A percentile compares a stretch with the other conserved stretches of the same genome.
Conservation (phyloP, 2,113 vertebrate species). For the Erinaceus europaeus region DNA sequence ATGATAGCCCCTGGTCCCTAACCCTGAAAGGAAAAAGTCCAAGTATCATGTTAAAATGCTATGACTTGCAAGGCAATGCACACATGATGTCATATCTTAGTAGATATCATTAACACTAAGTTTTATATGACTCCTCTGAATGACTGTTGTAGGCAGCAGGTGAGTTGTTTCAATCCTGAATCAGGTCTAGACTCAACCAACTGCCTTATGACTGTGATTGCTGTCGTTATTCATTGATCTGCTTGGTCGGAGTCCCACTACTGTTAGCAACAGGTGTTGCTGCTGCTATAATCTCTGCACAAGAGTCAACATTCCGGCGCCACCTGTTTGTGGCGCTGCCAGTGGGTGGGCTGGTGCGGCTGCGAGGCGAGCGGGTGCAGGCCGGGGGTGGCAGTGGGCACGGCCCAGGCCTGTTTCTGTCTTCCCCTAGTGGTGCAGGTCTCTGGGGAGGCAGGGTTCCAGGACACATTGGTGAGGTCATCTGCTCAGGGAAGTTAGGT, state of each 20-base stretch:
- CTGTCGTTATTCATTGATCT: constrained; percentile 73
- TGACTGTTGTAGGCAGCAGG: constrained; percentile 53
- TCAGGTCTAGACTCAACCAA: constrained; percentile 56
- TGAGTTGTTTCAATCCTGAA: constrained; percentile 49
- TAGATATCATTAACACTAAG: constrained; percentile 56
- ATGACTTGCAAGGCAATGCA: not conserved
- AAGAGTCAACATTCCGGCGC: constrained; percentile 61
- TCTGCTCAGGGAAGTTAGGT: too few species aligned
- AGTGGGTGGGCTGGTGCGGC: too few species aligned
- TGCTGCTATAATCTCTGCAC: constrained; percentile 62
- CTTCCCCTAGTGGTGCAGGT: too few species aligned
- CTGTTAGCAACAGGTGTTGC: constrained; percentile 74
- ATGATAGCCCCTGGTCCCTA: too few species aligned
- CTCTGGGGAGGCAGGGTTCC: too few species aligned
- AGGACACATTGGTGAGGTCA: too few species aligned
- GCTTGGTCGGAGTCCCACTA: constrained; percentile 62
- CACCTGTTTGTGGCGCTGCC: constrained; percentile 42
- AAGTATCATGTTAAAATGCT: constrained; percentile 17
- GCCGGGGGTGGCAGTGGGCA: too few species aligned
- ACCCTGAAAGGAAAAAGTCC: too few species aligned
- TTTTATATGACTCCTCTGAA: constrained; percentile 51
- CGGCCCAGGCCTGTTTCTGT: too few species aligned
- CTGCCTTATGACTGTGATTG: constrained; percentile 49
- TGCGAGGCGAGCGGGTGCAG: too few species aligned
- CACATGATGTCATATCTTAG: not conserved